phyloP scores from a whole-genome alignment of 2,113 vertebrate species.

The Tenebrosternarchus preto region DNA sequence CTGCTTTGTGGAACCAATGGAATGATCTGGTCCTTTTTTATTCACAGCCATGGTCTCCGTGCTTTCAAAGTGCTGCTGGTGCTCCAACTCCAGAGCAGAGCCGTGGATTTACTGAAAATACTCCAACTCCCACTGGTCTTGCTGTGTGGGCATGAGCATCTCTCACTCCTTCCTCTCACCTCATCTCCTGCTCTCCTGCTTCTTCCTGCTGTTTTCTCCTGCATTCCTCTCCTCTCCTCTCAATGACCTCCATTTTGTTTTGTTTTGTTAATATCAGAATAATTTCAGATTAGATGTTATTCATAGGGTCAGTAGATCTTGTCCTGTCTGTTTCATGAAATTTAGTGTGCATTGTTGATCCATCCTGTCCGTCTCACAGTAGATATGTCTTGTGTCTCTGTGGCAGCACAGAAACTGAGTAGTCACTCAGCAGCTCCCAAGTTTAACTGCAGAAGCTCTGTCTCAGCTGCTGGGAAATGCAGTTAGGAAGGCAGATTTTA shows the following conservation, averaged over 20 bases:
- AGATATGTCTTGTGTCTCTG: background rate
- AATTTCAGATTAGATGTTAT: background rate
- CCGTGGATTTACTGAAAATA: constrained; percentile 48
- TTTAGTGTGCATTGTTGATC: background rate
- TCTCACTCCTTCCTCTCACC: constrained; percentile 36
- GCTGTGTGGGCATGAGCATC: constrained; percentile 48
- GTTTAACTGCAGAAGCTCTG: background rate
- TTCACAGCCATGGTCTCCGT: background rate
- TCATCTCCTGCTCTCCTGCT: constrained; percentile 13
- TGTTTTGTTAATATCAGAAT: no score
- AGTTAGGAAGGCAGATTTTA: background rate
- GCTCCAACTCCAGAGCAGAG: constrained; percentile 37
- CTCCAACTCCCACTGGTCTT: constrained; percentile 44
- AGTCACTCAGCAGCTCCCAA: background rate
- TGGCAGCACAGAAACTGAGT: background rate
- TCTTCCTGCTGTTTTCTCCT: constrained; percentile 2
- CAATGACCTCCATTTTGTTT: constrained; percentile 17
- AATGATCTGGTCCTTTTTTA: background rate
- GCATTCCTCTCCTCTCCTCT: background rate
- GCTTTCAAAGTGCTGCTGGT: background rate
- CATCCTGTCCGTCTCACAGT: background rate
- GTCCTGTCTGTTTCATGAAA: constrained; percentile 8
- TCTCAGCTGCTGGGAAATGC: background rate
- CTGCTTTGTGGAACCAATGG: background rate
- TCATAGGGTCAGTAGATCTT: background rate